Evolutionary conservation across 64 coral and sea anemone genomes (phyloP), one percentile per base, ranked within the genome.

Genomic region (Astreopora myriophthalma): DNA sequence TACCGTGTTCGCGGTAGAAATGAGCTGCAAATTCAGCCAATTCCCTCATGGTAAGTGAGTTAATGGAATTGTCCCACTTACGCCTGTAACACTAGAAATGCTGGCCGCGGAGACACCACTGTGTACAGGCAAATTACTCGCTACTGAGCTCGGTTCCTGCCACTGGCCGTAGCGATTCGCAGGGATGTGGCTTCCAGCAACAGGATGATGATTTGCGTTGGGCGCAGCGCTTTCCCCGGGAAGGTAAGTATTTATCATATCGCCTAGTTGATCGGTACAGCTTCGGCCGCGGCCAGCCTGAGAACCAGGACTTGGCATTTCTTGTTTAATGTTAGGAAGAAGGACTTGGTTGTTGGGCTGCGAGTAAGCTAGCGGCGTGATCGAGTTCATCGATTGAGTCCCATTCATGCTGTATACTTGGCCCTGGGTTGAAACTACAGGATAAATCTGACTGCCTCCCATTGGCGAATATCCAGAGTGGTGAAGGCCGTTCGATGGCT

Each of bases 161-260:
- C 90, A 92, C 34, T 91, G 94, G 26, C 61, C 34, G 51, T 92
- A 92, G 52, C 90, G 90, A 85, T 84, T 75, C 42, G 90, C 36
- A 12, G 57, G 79, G 29, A 77, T 72, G 14, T 80, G 82, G 51
- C 79, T 92, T 73, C 31, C 72, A 80, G 80, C 17, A 23, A 84
- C 79, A 32, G 74, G 75, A 23, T 77, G 46, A 0, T 73, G 37
- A 46, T 71, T 85, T 16, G 69, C 35, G n/a, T 39, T 74, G 7
- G 69, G 16, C 26, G 39, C 67, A 14, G 31, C 73, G 39, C 48
- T 42, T 10, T 62, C 71, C 22, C 89, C 80, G 24, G 95, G 95
- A 13, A 97, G 92, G 79, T 97, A 97, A 35, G 90, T 97, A 51
- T 97, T 97, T 40, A 97, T 97, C 95, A 97, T 97, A 73, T 97